Conservation (phyloP, 2,888 invertebrate species). For the Xanthia icteritia region DNA sequence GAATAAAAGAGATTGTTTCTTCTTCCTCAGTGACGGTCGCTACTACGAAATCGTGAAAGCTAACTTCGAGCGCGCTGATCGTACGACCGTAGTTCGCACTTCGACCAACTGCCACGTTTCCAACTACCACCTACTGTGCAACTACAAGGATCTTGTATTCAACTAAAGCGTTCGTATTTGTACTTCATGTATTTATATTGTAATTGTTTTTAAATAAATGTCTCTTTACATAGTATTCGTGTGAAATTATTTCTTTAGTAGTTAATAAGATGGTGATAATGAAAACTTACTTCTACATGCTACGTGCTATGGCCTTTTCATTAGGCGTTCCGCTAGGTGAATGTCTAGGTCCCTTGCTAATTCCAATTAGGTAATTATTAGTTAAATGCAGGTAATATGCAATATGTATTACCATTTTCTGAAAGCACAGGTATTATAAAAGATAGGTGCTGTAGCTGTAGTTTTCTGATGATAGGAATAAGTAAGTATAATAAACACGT, state of each 20-base stretch:
- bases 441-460: too few relatives aligned
- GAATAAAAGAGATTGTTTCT: not conserved
- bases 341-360: too few relatives aligned
- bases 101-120: constrained; percentile 99
- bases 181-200: constrained; percentile 28
- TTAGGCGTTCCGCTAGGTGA: constrained; percentile 21
- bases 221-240: constrained; percentile 7
- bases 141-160: constrained; percentile 98
- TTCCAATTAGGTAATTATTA: too few relatives aligned
- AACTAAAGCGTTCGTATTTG: constrained; percentile 90
- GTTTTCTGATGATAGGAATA: too few relatives aligned
- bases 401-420: too few relatives aligned
- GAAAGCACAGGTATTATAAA: too few relatives aligned
- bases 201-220: constrained; percentile 57
- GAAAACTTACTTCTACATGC: not conserved
- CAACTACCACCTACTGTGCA: constrained; percentile 97
- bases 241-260: not conserved
- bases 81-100: constrained; percentile 98
- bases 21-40: constrained; percentile 96
- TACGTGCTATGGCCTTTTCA: constrained; percentile 4
- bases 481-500: too few relatives aligned
- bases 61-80: constrained; percentile 99
- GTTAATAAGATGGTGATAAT: not conserved
- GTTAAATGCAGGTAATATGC: too few relatives aligned
- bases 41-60: constrained; percentile 99